These are phyloP conservation scores for Hylomyscus alleni DNA, from an alignment of 2,797 vertebrate genomes.

Conservation along the genomic window DNA sequence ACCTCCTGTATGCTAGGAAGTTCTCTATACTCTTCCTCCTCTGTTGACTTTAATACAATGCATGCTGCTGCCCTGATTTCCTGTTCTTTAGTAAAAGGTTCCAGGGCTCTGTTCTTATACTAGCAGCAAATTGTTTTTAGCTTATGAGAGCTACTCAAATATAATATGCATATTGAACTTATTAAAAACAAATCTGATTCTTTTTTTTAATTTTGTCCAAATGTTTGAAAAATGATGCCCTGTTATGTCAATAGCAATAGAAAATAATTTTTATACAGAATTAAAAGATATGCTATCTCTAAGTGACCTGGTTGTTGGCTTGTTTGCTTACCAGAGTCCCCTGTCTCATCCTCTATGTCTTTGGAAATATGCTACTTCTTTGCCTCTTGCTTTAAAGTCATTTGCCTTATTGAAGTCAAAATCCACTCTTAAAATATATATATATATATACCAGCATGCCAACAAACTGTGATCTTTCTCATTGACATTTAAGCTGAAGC, in stretches of 20 bases:
- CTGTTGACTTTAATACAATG: not conserved
- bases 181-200: not conserved
- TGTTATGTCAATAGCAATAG: not conserved
- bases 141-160: not conserved
- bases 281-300: not conserved
- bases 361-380: not conserved
- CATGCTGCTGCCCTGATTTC: not conserved
- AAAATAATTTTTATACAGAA: not conserved
- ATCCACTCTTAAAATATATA: constrained; percentile 7
- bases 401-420: constrained; percentile 54
- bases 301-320: not conserved
- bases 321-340: not conserved
- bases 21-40: not conserved
- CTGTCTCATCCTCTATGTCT: not conserved
- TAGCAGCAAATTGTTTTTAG: not conserved
- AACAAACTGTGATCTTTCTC: constrained; percentile 32
- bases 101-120: not conserved
- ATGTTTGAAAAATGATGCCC: not conserved
- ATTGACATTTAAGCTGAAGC: constrained; percentile 71
- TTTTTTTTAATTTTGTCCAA: not conserved
- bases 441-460: not conserved
- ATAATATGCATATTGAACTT: not conserved
- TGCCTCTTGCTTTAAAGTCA: not conserved
- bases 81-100: not conserved
- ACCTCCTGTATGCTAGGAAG: not conserved